Base-by-base conservation (phyloP, 1,140 invertebrate genomes). In the Diuraphis noxia region DNA sequence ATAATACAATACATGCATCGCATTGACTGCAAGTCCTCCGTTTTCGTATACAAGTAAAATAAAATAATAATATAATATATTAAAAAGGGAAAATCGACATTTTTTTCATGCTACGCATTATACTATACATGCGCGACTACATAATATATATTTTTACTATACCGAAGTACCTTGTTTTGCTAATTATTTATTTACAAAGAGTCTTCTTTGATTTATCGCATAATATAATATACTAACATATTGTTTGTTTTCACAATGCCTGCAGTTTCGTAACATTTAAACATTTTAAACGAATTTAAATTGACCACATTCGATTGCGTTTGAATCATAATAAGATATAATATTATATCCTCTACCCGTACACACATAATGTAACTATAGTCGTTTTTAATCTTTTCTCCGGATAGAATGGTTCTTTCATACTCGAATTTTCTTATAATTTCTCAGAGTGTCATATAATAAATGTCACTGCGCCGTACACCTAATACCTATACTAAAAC, bases 61-160 rank as follows among this genome's bases (percentile, higher is more conserved):
- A 82, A 30, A 82, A 30, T 82, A n/a, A n/a, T n/a, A n/a, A n/a
- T n/a, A n/a, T n/a, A n/a, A 40, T 40, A 52, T 38, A 38, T 86
- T 52, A 86, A 86, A 86, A 52, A 52, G 84, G 19, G 10, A 52
- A 86, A 52, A 86, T 86, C 85, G 21, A 49, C 85, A 38, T 86
- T 86, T 86, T 81, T 81, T 38, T 81, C 38, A 82, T 82, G 25
- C 6, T 43, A n/a, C n/a, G n/a, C n/a, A n/a, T n/a, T n/a, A 30
- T 41, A 40, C 25, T 30, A 30, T 82, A 17, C 40, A 38, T n/a
- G 7, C 23, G 13, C 84, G 8, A 36, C 43, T 40, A 30, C n/a
- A n/a, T n/a, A n/a, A n/a, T 82, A 81, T 46, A 46, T 49, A n/a
- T 34, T 85, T 19, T 36, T 49, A 84, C 17, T 13, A n/a, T 86